Evolutionary conservation across 2,888 invertebrate species (phyloP), one percentile per base, ranked within the genome.

Genomic region (Drepanosiphum platanoidis): DNA sequence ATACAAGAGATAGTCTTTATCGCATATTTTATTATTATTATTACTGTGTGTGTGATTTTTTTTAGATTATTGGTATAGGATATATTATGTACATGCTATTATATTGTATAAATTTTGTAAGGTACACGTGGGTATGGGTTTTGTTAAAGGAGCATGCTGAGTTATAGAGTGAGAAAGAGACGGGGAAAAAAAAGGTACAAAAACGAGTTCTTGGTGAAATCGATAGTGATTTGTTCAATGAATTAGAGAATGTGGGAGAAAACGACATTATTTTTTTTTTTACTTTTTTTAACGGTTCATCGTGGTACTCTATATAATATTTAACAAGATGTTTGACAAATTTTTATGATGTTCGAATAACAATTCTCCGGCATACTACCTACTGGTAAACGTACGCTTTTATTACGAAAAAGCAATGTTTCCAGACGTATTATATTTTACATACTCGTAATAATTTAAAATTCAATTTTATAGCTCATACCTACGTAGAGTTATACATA

Each of bases 141-240:
- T 79, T 70, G 70, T 70, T 22, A 68, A 70, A 70, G 52, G 70
- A 34, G 52, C 46, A 30, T 32, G 70, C 15, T 3, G 36, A 71
- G 52, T 36, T 58, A 30, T 64, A 58, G n/a, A n/a, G n/a, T n/a
- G n/a, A n/a, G n/a, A n/a, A n/a, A n/a, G n/a, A n/a, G n/a, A n/a
- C n/a, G n/a, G n/a, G 1, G 39, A 58, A 66, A 46, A 72, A 82
- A 83, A 83, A 75, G 13, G 46, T 32, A 75, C 46, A 34, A 66
- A 83, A 83, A 83, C 83, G 32, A 83, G 83, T 83, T 52, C 7
- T 11, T 11, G 34, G 75, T 83, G 83, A 83, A 83, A 83, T 83
- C 74, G 83, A 83, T 83, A 83, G 83, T 75, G 75, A 83, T 83
- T 66, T 72, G 72, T 64, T 64, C 72, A 27, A 64, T 58, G 61